Conservation (phyloP, 1,140 invertebrate species). For the Neelides sp. region DNA sequence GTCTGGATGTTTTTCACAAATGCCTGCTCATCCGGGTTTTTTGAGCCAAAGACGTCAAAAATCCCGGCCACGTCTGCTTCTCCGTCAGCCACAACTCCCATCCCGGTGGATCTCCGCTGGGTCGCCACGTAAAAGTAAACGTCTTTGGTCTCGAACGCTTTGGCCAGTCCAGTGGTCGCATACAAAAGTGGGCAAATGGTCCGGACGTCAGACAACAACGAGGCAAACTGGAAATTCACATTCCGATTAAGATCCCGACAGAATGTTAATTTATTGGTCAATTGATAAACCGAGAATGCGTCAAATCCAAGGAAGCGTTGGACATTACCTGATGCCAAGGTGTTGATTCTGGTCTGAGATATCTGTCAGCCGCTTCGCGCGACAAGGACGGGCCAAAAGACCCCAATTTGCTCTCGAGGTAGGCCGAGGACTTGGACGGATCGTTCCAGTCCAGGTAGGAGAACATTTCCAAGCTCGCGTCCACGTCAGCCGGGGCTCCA, state of each 20-base stretch:
- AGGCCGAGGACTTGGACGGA: conserved; percentile 14
- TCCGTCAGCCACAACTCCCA: conserved; percentile 45
- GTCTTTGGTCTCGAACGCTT: conserved; percentile 37
- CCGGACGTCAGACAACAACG: conserved; percentile 63
- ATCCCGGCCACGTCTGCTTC: conserved; percentile 62
- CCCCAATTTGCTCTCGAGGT: conserved; percentile 22
- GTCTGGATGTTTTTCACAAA: conserved; percentile 65
- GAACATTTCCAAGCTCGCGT: conserved; percentile 24
- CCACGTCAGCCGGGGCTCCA: conserved; percentile 18
- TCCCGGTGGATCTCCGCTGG: conserved; percentile 35
- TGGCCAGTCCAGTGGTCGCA: conserved; percentile 39
- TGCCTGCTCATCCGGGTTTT: conserved; percentile 52
- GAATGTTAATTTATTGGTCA: too few relatives aligned
- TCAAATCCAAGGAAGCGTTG: too few relatives aligned
- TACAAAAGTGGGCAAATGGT: conserved; percentile 61
- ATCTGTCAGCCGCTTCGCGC: conserved; percentile 18
- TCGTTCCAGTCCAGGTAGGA: conserved; percentile 26
- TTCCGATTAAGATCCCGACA: too few relatives aligned
- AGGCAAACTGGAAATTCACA: conserved; percentile 28
- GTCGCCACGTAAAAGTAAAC: conserved; percentile 61
- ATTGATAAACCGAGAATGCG: too few relatives aligned
- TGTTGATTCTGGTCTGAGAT: conserved; percentile 20
- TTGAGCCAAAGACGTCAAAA: conserved; percentile 56
- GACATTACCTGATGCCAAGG: conserved; percentile 26
- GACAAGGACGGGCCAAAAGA: conserved; percentile 16